Conservation (phyloP, 1,140 invertebrate species). For the Eumeta japonica region DNA sequence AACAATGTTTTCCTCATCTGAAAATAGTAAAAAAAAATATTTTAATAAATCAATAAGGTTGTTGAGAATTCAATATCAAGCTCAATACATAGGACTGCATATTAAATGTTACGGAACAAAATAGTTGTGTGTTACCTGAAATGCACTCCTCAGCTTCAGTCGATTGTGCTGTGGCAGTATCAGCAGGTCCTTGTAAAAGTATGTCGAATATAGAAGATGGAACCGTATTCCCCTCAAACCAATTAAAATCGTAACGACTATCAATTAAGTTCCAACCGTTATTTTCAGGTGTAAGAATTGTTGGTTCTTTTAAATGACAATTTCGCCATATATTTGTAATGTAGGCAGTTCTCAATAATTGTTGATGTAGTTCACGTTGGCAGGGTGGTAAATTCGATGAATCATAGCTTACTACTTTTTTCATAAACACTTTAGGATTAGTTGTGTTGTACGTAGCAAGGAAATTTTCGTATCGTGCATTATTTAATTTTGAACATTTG, state of each 20-base stretch:
- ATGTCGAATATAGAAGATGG: no score
- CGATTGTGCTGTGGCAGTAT: no score
- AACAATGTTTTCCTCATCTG: no score
- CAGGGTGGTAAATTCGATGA: slow-evolving; percentile 17
- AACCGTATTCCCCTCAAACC: slow-evolving; percentile 19
- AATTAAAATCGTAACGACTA: slow-evolving; percentile 16
- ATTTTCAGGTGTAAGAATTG: slow-evolving; percentile 11
- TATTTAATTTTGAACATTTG: slow-evolving; percentile 15
- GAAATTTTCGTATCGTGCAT: slow-evolving; percentile 18
- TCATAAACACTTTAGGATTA: slow-evolving; percentile 16
- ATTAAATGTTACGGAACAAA: no score
- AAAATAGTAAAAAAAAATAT: no score
- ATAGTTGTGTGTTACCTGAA: no score
- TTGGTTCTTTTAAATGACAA: slow-evolving; percentile 17
- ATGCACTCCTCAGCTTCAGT: no score
- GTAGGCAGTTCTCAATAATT: slow-evolving; percentile 15
- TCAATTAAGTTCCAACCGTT: slow-evolving; percentile 18
- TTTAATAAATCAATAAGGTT: no score
- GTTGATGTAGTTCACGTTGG: slow-evolving; percentile 17
- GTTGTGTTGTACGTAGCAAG: slow-evolving; percentile 17
- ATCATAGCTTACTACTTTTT: slow-evolving; percentile 21
- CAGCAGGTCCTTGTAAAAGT: no score
- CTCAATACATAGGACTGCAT: no score
- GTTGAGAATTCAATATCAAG: no score
- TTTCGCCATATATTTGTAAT: slow-evolving; percentile 19